Evolutionary conservation across 2,888 invertebrate genomes (phyloP), one percentile per base, ranked within the genome.

Genomic region (Troilus luridus): DNA sequence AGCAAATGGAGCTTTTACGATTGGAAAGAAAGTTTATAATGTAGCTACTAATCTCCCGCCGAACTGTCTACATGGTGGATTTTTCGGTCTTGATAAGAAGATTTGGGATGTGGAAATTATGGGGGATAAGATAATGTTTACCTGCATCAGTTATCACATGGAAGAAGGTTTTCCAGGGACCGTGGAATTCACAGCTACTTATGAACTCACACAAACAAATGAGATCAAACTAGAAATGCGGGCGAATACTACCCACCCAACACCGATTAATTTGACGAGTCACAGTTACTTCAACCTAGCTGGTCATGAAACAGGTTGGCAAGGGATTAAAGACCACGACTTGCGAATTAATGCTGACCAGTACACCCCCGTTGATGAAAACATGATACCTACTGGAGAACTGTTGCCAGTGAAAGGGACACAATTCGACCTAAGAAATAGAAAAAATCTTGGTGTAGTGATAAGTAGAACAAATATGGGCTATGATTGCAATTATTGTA

Each of bases 51-150:
- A 99, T 94, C 95, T 95, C 91, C 96, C 96, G 0, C 95, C 95
- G 12, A 95, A 96, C 92, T 94, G 96, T 93, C 95, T 98, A 62
- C 97, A 99, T 94, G 99, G 99, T 0, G 99, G 99, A 3, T 94
- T 95, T 72, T 95, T 95, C 91, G 98, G 98, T 0, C 98, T 98
- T 94, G 97, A 97, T 94, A 97, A 92, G 91, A 92, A 92, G 85
- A 81, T 92, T 21, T 92, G 92, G 92, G 89, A 90, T 60, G 88
- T 89, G 56, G 72, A 89, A 17, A 62, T 91, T 24, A 88, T 90
- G 27, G 62, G 64, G 9, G 81, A 88, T 27, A 62, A 88, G 6
- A 58, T 92, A 19, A 62, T 90, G 24, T 91, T 92, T 90, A 88
- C 91, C 58, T 92, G 91, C 77, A 88, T 88, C 5, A 92, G 92